Evolutionary conservation across 2,797 vertebrate genomes (phyloP).

Genomic region (Australoheros facetus): DNA sequence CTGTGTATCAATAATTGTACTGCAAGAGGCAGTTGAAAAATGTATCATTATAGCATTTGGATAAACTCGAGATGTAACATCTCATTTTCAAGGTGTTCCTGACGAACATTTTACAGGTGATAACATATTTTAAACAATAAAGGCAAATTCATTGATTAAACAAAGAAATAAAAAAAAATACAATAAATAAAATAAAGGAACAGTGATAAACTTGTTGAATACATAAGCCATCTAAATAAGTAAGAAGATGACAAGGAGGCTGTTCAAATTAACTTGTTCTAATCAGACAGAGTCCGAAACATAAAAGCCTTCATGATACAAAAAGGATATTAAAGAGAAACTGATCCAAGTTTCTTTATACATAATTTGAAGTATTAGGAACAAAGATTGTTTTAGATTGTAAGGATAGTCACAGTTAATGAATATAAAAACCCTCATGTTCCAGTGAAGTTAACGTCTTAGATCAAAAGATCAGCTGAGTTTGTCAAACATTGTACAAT

Average conservation of each 20-base stretch:
- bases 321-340: background rate
- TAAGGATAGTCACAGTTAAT: background rate
- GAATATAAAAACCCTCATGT: background rate
- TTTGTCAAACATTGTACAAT: background rate
- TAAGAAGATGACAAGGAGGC: background rate
- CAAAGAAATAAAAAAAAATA: background rate
- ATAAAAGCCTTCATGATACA: background rate
- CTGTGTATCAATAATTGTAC: no score
- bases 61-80: no score
- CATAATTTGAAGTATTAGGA: background rate
- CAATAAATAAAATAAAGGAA: background rate
- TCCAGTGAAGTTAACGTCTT: background rate
- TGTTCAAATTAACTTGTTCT: background rate
- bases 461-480: no score
- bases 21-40: no score
- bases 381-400: no score
- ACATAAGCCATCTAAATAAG: background rate
- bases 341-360: background rate
- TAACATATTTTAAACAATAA: background rate
- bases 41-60: no score
- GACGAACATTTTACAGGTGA: no score
- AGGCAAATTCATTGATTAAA: background rate
- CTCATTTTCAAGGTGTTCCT: no score
- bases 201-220: no score
- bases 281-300: background rate